Conservation (phyloP, 1,140 invertebrate species). For the Epicauta chinensis region DNA sequence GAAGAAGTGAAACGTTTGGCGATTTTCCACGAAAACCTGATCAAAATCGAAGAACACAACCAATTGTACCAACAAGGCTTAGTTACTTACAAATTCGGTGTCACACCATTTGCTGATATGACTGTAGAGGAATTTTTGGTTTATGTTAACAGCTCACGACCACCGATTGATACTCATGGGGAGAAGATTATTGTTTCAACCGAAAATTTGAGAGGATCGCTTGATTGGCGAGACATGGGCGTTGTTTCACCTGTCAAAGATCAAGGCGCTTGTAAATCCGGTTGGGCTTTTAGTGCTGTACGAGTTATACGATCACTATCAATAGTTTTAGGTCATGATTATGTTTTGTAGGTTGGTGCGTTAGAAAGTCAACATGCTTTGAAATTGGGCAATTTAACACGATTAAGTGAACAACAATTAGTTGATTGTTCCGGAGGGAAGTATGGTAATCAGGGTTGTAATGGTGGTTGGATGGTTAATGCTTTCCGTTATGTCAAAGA, state of each 20-base stretch:
- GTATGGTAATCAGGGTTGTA: slow-evolving; percentile 42
- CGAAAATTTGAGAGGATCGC: slow-evolving; percentile 6
- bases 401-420: slow-evolving; percentile 54
- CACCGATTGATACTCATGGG: neutral
- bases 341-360: slow-evolving; percentile 67
- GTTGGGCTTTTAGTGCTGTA: slow-evolving; percentile 50
- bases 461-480: slow-evolving; percentile 9
- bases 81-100: slow-evolving; percentile 55
- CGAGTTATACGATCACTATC: slow-evolving; percentile 2
- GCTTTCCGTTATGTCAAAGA: slow-evolving; percentile 7
- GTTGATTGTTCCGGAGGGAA: slow-evolving; percentile 54
- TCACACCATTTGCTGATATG: slow-evolving; percentile 82
- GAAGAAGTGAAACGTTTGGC: slow-evolving; percentile 79
- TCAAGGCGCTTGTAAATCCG: slow-evolving; percentile 42
- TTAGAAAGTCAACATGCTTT: slow-evolving; percentile 92
- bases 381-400: slow-evolving; percentile 62
- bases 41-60: slow-evolving; percentile 80
- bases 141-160: slow-evolving; percentile 50
- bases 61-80: slow-evolving; percentile 56
- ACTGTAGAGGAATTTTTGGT: slow-evolving; percentile 69
- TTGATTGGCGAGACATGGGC: slow-evolving; percentile 27
- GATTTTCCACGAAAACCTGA: slow-evolving; percentile 78
- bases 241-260: slow-evolving; percentile 28
- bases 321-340: slow-evolving; percentile 15
- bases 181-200: neutral